Evolutionary conservation across 2,888 invertebrate genomes (phyloP).

Genomic region (Cosmopolites sordidus): DNA sequence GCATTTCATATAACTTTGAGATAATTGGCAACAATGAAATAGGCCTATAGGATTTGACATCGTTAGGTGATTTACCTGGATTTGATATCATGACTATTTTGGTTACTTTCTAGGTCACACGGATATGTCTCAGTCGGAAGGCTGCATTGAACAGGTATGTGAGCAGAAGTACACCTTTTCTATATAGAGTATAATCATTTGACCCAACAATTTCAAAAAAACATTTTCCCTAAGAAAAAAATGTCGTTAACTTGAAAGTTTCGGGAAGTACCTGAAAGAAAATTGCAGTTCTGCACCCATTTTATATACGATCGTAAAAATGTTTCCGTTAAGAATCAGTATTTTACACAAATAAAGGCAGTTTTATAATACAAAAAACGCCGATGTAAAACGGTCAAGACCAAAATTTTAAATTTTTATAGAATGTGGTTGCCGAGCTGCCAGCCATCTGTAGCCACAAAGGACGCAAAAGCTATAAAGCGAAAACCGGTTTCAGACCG

Average conservation of each 20-base stretch:
- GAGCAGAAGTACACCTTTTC: too few relatives aligned
- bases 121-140: too few relatives aligned
- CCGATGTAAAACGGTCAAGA: conserved; percentile 16
- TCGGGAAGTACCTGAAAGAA: neutral
- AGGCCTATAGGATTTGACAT: too few relatives aligned
- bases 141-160: too few relatives aligned
- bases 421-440: conserved; percentile 6
- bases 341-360: conserved; percentile 17
- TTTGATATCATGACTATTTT: too few relatives aligned
- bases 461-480: neutral
- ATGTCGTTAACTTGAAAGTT: neutral
- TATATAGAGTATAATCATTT: too few relatives aligned
- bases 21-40: too few relatives aligned
- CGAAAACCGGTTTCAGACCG: neutral
- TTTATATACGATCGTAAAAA: conserved; percentile 11
- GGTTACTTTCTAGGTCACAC: too few relatives aligned
- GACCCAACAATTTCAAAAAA: too few relatives aligned
- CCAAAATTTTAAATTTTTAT: conserved; percentile 14
- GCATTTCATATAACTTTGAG: too few relatives aligned
- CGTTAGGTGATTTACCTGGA: too few relatives aligned
- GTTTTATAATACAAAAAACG: conserved; percentile 12
- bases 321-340: conserved; percentile 6
- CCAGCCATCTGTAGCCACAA: neutral
- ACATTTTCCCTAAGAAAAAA: too few relatives aligned
- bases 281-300: conserved; percentile 1